A percentile compares a stretch with the other conserved stretches of the same genome.
Evolutionary conservation across 1,140 invertebrate species (phyloP).

Genomic region (Pantala flavescens): DNA sequence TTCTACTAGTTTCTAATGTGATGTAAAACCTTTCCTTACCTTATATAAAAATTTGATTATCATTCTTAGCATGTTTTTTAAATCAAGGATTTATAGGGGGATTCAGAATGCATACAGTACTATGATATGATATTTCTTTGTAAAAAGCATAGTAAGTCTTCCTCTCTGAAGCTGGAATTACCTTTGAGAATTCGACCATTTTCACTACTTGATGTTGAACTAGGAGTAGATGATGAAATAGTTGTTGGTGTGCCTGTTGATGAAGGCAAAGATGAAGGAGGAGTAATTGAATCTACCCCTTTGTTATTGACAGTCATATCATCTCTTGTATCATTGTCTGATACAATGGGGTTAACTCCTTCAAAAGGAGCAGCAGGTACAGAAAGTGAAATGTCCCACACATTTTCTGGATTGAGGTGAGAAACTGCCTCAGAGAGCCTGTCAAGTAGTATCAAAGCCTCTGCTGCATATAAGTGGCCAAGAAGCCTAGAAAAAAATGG

Average conservation of each 20-base stretch:
- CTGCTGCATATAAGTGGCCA: conserved; percentile 79
- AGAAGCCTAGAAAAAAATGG: conserved; percentile 53
- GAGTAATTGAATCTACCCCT: background rate
- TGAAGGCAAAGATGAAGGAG: background rate
- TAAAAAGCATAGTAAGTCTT: no score
- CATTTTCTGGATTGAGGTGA: conserved; percentile 68
- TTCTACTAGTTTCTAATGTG: no score
- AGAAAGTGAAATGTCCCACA: conserved; percentile 44
- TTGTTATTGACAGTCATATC: conserved; percentile 10
- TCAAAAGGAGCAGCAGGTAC: conserved; percentile 29
- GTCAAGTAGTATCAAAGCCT: conserved; percentile 75
- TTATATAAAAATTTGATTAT: no score
- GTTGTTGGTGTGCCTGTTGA: background rate
- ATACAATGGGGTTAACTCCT: background rate
- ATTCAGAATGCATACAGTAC: no score
- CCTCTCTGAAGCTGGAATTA: background rate
- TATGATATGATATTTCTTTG: no score
- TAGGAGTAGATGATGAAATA: background rate
- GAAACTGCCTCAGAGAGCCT: conserved; percentile 73
- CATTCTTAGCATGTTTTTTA: no score
- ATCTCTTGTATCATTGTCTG: conserved; percentile 15
- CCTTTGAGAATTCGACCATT: background rate
- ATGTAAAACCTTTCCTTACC: no score
- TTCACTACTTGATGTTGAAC: background rate
- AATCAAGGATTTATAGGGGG: no score